Evolutionary conservation across 2,797 vertebrate genomes (phyloP).

Genomic region (Apogon talboti): DNA sequence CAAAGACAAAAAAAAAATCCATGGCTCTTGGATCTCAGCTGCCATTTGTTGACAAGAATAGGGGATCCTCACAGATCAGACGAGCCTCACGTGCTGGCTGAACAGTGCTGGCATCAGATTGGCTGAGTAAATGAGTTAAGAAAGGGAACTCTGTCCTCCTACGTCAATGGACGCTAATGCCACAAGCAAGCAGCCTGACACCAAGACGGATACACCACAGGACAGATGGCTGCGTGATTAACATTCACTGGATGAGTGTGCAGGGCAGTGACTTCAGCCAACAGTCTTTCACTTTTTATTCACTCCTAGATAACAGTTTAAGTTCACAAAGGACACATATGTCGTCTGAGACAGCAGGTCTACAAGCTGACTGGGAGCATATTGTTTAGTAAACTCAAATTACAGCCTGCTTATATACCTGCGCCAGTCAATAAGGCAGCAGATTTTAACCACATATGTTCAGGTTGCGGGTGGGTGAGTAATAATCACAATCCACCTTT

Average conservation of each 20-base stretch:
- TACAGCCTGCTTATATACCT: no score
- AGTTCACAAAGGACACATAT: not conserved
- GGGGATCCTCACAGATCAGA: slow-evolving; percentile 41
- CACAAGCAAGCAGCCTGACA: slow-evolving; percentile 50
- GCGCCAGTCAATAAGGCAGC: no score
- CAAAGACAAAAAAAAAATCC: slow-evolving; percentile 8
- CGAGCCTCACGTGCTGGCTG: slow-evolving; percentile 51
- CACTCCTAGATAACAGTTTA: slow-evolving; percentile 14
- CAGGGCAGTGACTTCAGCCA: slow-evolving; percentile 22
- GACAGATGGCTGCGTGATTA: slow-evolving; percentile 76
- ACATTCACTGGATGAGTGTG: slow-evolving; percentile 55
- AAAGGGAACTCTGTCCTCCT: slow-evolving; percentile 69
- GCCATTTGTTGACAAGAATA: slow-evolving; percentile 25
- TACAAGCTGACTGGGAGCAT: no score
- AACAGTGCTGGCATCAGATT: slow-evolving; percentile 31
- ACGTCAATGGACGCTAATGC: slow-evolving; percentile 73
- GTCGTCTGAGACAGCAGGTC: no score
- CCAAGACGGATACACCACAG: slow-evolving; percentile 51
- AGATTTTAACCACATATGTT: no score
- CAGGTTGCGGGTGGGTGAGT: no score
- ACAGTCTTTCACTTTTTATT: slow-evolving; percentile 39
- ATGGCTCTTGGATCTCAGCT: no score
- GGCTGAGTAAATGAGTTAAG: slow-evolving; percentile 62
- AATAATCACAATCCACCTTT: no score
- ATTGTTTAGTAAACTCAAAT: no score